Conservation (phyloP, 2,113 vertebrate genomes). For the Megaceryle maxima region DNA sequence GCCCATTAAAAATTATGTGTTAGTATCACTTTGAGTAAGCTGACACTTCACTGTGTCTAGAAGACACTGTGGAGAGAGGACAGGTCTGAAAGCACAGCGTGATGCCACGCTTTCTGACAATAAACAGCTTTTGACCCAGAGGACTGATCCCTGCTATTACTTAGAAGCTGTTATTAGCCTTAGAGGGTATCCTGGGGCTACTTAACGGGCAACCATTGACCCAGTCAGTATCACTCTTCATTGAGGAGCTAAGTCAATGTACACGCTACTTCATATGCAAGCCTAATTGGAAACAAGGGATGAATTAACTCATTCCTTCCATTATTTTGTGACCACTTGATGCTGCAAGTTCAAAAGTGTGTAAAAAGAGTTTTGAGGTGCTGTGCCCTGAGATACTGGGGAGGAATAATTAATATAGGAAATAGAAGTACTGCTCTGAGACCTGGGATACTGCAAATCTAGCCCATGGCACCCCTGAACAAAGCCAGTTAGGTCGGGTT, state of each 20-base stretch:
- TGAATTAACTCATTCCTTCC: not conserved
- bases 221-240: not conserved
- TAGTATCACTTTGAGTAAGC: not conserved
- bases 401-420: not conserved
- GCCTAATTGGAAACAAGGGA: not conserved
- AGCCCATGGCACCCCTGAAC: rapidly evolving
- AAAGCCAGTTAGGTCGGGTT: not conserved
- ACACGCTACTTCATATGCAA: not conserved
- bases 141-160: not conserved
- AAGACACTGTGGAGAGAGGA: rapidly evolving
- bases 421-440: not conserved
- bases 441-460: not conserved
- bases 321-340: not conserved
- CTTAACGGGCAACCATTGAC: not conserved
- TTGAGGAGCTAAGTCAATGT: not conserved
- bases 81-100: rapidly evolving
- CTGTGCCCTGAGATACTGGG: not conserved
- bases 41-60: not conserved
- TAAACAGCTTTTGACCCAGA: not conserved
- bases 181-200: not conserved
- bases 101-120: not conserved
- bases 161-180: not conserved
- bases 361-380: not conserved
- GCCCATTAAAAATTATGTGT: not conserved
- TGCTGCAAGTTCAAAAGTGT: not conserved